phyloP scores from a whole-genome alignment of 2,797 vertebrate genomes.

The Anniella stebbinsi region DNA sequence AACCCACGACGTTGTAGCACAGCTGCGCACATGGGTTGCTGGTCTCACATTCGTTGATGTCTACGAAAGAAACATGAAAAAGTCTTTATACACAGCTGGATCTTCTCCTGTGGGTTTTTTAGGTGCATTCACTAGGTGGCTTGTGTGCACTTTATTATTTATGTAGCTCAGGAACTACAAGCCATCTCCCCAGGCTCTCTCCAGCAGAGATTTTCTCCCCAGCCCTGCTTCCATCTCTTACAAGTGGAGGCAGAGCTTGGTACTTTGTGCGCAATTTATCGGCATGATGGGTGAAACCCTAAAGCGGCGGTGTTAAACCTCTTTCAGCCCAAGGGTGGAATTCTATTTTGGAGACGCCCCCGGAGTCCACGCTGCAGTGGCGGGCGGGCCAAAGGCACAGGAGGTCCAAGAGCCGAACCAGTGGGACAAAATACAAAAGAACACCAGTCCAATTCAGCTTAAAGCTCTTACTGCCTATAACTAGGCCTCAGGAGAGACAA shows the following conservation, averaged over 20 bases:
- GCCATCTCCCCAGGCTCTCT: background rate
- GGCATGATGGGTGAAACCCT: background rate
- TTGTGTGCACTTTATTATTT: background rate
- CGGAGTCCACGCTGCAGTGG: too few relatives aligned
- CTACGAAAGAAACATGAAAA: slow-evolving; percentile 81
- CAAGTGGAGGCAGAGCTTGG: background rate
- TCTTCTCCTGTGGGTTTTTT: slow-evolving; percentile 42
- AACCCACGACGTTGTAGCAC: slow-evolving; percentile 95
- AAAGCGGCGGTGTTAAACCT: too few relatives aligned
- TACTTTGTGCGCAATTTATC: background rate
- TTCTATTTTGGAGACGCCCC: too few relatives aligned
- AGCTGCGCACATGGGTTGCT: slow-evolving; percentile 93
- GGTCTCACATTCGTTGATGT: slow-evolving; percentile 93
- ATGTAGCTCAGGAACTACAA: background rate
- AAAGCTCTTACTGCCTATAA: too few relatives aligned
- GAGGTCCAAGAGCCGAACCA: too few relatives aligned
- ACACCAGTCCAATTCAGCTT: too few relatives aligned
- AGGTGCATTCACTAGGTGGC: slow-evolving; percentile 15
- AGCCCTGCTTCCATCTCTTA: background rate
- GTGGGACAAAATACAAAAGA: too few relatives aligned
- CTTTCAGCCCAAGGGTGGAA: too few relatives aligned
- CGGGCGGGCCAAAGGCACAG: too few relatives aligned
- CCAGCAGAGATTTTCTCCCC: background rate
- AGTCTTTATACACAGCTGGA: slow-evolving; percentile 45
- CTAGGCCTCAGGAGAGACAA: too few relatives aligned